Base-by-base conservation (phyloP, 64 coral and sea anemone species). In the Astreopora myriophthalma region DNA sequence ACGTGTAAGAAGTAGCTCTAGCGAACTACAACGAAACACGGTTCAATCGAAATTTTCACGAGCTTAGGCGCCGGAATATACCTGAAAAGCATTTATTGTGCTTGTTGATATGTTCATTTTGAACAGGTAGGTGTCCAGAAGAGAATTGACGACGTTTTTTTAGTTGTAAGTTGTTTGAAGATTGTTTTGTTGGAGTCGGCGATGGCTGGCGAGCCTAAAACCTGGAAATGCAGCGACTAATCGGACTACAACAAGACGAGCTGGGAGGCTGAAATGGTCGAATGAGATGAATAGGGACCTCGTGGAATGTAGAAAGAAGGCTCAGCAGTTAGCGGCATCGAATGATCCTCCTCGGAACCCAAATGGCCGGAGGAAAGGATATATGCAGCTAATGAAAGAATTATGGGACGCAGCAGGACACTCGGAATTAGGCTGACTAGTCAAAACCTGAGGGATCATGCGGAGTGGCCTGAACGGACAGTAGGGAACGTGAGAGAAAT, bases 401-500 rank as follows among this genome's bases (percentile, higher is more conserved):
- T 49, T 48, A 89, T 57, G 57, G 77, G 34, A 30, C 49, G 87
- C 74, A 89, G 86, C 71, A 44, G 71, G 27, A 68, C 44, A 73
- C 25, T 62, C 75, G 77, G 72, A 34, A 55, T 91, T 69, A 71
- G 49, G 28, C 42, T 90, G 32, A 81, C 88, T 57, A 84, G 89
- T 91, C 77, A 91, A 68, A 83, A 91, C 70, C 49, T 91, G 38
- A 91, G 89, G 73, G 76, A 91, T 83, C 76, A 91, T 83, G 89
- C 77, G 30, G 76, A 38, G 35, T 23, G 76, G 60, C 31, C 81
- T 38, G 89, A 91, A 67, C 69, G 69, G 48, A 69, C 66, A 48
- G 70, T 91, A 66, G 88, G 88, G 61, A 90, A 79, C 69, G 88
- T 70, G 69, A 61, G 89, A 71, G 89, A 82, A 34, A 90, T 78